A percentile compares a stretch with the other conserved stretches of the same genome.
Conservation (phyloP, 2,113 vertebrate genomes). For the Pseudorhombus dupliciocellatus region DNA sequence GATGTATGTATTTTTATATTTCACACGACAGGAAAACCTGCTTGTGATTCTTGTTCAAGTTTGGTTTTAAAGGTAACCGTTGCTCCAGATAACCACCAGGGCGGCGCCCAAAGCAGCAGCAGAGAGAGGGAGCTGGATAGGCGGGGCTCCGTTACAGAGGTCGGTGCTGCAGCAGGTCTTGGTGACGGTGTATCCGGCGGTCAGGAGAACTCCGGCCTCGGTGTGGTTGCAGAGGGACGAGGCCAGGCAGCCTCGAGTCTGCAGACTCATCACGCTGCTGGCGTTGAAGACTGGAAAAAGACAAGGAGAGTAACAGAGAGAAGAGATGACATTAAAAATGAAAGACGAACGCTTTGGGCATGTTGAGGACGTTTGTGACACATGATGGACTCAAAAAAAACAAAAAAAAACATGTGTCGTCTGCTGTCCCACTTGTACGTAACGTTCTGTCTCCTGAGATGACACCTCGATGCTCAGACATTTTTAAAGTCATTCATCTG, state of each 20-base stretch:
- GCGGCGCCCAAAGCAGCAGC: conserved; percentile 34
- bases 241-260: conserved; percentile 40
- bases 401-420: no score
- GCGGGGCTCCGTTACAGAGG: conserved; percentile 54
- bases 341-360: background rate
- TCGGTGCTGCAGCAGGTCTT: conserved; percentile 53
- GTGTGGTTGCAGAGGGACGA: conserved; percentile 39
- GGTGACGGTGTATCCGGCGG: conserved; percentile 42
- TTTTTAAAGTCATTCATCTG: no score
- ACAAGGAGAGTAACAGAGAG: no score
- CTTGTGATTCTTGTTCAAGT: no score
- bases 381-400: no score
- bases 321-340: background rate
- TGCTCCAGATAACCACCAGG: conserved; percentile 14
- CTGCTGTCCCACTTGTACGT: no score
- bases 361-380: no score
- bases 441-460: no score
- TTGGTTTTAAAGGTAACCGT: background rate
- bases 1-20: no score
- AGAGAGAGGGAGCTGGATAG: conserved; percentile 34
- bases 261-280: conserved; percentile 8
- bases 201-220: conserved; percentile 25
- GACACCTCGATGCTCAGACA: no score
- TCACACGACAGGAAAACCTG: no score
- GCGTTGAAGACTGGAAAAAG: conserved; percentile 49